Evolutionary conservation across 2,797 vertebrate species (phyloP).

Genomic region (Melanotaenia parkinsoni): DNA sequence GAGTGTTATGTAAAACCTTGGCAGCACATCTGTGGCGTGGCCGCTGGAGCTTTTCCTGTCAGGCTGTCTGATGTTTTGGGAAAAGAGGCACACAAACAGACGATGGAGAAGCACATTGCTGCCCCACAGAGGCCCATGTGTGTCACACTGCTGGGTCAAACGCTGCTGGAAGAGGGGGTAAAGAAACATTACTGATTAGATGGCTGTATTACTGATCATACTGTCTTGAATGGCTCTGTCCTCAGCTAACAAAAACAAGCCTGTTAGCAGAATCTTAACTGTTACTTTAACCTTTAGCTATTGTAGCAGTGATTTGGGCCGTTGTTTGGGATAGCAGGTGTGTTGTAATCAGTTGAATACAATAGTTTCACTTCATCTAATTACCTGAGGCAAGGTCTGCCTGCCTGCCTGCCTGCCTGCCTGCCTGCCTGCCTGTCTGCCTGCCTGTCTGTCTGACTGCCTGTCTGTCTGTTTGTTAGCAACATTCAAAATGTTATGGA

Average conservation of each 20-base stretch:
- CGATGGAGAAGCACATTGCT: conserved; percentile 36
- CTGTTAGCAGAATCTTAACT: not conserved
- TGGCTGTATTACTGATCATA: not conserved
- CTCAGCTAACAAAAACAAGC: not conserved
- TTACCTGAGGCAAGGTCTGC: not conserved
- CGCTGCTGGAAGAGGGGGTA: conserved; percentile 12
- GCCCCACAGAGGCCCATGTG: conserved; percentile 29
- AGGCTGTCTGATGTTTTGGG: conserved; percentile 35
- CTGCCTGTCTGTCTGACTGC: too few species aligned
- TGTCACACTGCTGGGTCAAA: not conserved
- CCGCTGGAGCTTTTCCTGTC: conserved; percentile 50
- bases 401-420: too few species aligned
- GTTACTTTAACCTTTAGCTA: not conserved
- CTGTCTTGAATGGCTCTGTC: not conserved
- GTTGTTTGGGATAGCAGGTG: not conserved
- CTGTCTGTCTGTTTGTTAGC: too few species aligned
- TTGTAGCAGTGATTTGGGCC: not conserved
- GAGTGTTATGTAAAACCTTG: conserved; percentile 56
- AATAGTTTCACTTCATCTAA: conserved; percentile 4
- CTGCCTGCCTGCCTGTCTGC: too few species aligned
- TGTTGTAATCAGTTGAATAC: not conserved
- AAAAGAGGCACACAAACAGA: conserved; percentile 47
- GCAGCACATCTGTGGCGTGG: conserved; percentile 47
- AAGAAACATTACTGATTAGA: not conserved
- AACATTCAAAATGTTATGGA: too few species aligned